These are phyloP conservation scores for Acanthosepion pharaonis DNA, from an alignment of 2,888 invertebrate species.

Conservation along the genomic window DNA sequence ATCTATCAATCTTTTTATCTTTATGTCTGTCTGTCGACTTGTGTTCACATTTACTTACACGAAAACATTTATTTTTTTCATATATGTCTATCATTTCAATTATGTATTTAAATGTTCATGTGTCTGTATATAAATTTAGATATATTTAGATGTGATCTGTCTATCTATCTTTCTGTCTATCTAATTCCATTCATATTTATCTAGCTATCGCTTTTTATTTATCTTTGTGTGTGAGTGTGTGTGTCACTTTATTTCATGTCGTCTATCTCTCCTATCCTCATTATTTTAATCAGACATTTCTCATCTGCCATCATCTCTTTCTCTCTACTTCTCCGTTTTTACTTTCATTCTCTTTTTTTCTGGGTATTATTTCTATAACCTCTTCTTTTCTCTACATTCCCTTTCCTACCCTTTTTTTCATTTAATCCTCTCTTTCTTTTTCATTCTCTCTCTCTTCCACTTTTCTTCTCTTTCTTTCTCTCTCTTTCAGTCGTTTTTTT, in stretches of 20 bases:
- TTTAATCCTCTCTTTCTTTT: not conserved
- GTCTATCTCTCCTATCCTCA: too few species aligned
- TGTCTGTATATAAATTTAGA: too few species aligned
- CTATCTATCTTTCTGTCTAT: not conserved
- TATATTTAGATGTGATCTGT: too few species aligned
- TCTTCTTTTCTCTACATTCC: not conserved
- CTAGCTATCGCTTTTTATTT: not conserved
- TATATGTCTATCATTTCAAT: too few species aligned
- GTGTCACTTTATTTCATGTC: not conserved
- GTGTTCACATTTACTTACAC: too few species aligned
- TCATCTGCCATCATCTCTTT: not conserved
- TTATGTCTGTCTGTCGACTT: too few species aligned
- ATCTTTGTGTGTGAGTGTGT: too few species aligned
- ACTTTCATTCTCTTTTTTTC: not conserved
- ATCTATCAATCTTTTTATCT: too few species aligned
- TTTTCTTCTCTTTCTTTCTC: too few species aligned
- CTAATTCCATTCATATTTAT: not conserved
- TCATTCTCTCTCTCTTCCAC: not conserved
- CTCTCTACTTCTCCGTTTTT: not conserved
- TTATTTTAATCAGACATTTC: not conserved
- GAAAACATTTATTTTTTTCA: too few species aligned
- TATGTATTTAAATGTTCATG: too few species aligned
- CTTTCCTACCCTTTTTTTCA: not conserved
- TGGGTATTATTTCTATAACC: too few species aligned
- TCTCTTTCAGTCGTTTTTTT: not conserved